These are phyloP conservation scores for Xestia c-nigrum DNA, from an alignment of 2,888 invertebrate genomes.

Conservation along the genomic window DNA sequence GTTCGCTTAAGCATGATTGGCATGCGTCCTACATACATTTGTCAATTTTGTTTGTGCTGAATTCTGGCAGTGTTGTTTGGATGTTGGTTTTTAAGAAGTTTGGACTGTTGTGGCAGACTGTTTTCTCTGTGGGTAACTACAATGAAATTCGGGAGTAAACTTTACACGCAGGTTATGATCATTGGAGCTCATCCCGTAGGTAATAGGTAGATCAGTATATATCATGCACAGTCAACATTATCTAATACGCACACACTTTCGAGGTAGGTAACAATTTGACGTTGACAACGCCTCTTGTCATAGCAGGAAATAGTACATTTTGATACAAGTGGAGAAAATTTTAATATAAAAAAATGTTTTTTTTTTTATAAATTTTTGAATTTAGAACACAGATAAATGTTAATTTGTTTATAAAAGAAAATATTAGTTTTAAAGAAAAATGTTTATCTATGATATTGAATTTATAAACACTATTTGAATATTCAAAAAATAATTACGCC, in stretches of 20 bases:
- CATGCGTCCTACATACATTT: slow-evolving; percentile 27
- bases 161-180: background rate
- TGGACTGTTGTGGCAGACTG: background rate
- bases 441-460: no score
- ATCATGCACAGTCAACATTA: background rate
- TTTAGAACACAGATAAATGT: no score
- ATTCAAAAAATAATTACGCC: no score
- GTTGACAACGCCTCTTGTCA: background rate
- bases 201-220: background rate
- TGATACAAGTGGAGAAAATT: no score
- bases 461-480: no score
- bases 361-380: no score
- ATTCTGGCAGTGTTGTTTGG: slow-evolving; percentile 9
- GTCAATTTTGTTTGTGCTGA: slow-evolving; percentile 23
- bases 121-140: background rate
- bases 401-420: no score
- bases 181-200: background rate
- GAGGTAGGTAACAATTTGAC: background rate
- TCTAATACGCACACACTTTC: no score
- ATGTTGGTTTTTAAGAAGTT: slow-evolving; percentile 4
- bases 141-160: background rate
- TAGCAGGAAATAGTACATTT: background rate
- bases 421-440: no score
- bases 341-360: no score
- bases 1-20: slow-evolving; percentile 35